Percentiles rank a stretch among this genome's conserved stretches.
Evolutionary conservation across 2,113 vertebrate genomes (phyloP).

Genomic region (Montifringilla adamsi): DNA sequence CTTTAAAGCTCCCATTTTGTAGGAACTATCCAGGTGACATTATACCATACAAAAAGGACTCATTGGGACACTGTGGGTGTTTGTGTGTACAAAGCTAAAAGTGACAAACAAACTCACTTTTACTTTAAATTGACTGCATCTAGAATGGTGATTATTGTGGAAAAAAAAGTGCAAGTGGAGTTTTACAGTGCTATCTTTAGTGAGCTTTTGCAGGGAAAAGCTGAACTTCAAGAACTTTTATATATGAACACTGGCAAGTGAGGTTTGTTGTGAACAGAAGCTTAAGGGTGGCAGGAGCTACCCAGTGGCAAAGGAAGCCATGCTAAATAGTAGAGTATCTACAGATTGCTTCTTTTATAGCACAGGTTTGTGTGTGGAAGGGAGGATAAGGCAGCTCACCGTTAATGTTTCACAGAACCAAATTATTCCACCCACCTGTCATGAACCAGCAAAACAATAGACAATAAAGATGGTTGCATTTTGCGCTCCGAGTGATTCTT

Average conservation of each 20-base stretch:
- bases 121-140: neutral
- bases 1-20: neutral
- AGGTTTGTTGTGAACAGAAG: neutral
- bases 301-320: neutral
- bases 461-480: neutral
- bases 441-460: neutral
- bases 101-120: neutral
- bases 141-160: neutral
- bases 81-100: neutral
- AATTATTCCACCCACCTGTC: neutral
- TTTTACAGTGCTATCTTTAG: neutral
- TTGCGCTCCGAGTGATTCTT: neutral
- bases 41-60: neutral
- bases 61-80: neutral
- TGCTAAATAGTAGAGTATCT: neutral
- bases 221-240: neutral
- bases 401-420: rapidly evolving
- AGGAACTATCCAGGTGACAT: neutral
- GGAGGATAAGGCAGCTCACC: neutral
- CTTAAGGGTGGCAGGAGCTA: neutral
- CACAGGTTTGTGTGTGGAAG: neutral
- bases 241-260: neutral
- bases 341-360: neutral
- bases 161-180: neutral
- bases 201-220: neutral